Evolutionary conservation across 2,888 invertebrate genomes (phyloP), one percentile per base, ranked within the genome.

Genomic region (Seira musarum): DNA sequence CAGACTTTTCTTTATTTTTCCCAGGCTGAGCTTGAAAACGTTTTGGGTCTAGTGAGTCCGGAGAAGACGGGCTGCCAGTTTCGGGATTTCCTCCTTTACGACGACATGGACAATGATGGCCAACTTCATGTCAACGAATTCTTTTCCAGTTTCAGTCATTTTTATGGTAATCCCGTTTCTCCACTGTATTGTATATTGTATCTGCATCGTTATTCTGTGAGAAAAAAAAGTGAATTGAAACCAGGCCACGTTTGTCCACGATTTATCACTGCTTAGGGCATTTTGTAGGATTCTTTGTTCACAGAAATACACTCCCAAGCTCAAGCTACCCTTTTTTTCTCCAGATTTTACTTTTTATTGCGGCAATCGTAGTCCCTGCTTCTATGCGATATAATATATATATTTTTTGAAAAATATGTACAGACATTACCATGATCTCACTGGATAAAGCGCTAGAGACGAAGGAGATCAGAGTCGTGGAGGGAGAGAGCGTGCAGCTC

Each of bases 401-500:
- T 61, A 17, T 10, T 15, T 17, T 64, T n/a, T n/a, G n/a, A n/a
- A n/a, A n/a, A n/a, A n/a, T 74, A 68, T 64, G 25, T 19, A 21
- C 87, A 94, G 93, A 93, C 88, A 92, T 94, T 64, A 93, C 93
- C 1, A 93, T 93, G 46, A 93, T 93, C 15, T 92, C 93, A 0
- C 88, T 94, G 88, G 93, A 94, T 89, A 93, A 93, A 88, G 92
- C 93, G 22, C 89, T 94, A 69, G 93, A 93, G 88, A 91, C 92
- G 70, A 93, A 93, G 88, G 92, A 92, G 85, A 90, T 93, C 79
- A 91, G 92, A 35, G 93, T 93, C 1, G 90, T 93, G 65, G 93
- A 93, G 22, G 93, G 93, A 24, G 93, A 94, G 88, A 94, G 93
- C 88, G 92, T 94, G 68, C 93, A 94, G 88, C 92, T 94, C 85